These are phyloP conservation scores for silkworm (Bombyx mori) DNA, from an alignment of 1,140 invertebrate species.

Conservation along the genomic window ASM3026992v2 NC_085135.1:153001-153500, in stretches of 20 bases:
- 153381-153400: conserved; percentile 5
- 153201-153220: too few relatives aligned
- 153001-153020: conserved; percentile 2
- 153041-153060: not conserved
- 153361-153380: conserved; percentile 5
- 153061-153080: not conserved
- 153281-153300: conserved; percentile 2
- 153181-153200: too few relatives aligned
- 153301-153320: not conserved
- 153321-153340: not conserved
- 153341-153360: conserved; percentile 13
- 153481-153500: conserved; percentile 8
- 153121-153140: too few relatives aligned
- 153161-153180: too few relatives aligned
- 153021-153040: not conserved
- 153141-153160: too few relatives aligned
- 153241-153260: not conserved
- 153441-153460: conserved; percentile 8
- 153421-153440: conserved; percentile 5
- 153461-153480: conserved; percentile 5
- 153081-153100: conserved; percentile 22
- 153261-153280: conserved; percentile 3
- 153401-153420: conserved; percentile 7
- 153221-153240: too few relatives aligned
- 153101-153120: too few relatives aligned